Conservation (phyloP, 1,140 invertebrate species). For the Drepana arcuata region DNA sequence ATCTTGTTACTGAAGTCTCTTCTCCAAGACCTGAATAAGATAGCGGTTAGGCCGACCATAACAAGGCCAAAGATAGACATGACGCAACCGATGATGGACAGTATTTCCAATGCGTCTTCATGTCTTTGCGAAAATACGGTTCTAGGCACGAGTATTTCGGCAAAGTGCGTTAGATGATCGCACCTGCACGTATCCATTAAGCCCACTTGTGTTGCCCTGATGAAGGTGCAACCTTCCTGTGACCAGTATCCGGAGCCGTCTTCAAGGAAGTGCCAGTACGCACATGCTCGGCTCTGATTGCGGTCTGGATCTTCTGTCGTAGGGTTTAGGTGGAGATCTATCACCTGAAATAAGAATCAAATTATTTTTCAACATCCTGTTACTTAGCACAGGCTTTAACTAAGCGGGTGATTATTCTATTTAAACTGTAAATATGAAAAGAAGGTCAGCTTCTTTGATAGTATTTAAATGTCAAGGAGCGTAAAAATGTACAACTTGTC, state of each 20-base stretch:
- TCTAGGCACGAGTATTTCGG: constrained; percentile 52
- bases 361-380: no score
- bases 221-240: constrained; percentile 52
- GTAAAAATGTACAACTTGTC: no score
- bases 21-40: constrained; percentile 63
- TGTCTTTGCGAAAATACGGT: constrained; percentile 38
- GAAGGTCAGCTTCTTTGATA: no score
- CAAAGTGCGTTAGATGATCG: constrained; percentile 69
- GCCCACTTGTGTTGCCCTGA: constrained; percentile 23
- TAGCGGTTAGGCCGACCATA: constrained; percentile 56
- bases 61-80: constrained; percentile 59
- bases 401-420: no score
- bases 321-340: constrained; percentile 54
- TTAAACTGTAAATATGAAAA: no score
- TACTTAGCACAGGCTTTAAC: no score
- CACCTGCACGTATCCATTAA: constrained; percentile 62
- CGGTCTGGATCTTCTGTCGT: constrained; percentile 16
- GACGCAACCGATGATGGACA: constrained; percentile 59
- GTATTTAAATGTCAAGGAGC: no score
- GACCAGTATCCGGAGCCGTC: constrained; percentile 49
- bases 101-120: constrained; percentile 40
- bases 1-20: constrained; percentile 68
- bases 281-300: constrained; percentile 53
- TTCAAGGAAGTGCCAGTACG: constrained; percentile 57
- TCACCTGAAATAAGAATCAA: constrained; percentile 29